Percentiles rank a stretch among this genome's conserved stretches.
Conservation (phyloP, 2,888 invertebrate species). For the Eugnorisma glareosa region DNA sequence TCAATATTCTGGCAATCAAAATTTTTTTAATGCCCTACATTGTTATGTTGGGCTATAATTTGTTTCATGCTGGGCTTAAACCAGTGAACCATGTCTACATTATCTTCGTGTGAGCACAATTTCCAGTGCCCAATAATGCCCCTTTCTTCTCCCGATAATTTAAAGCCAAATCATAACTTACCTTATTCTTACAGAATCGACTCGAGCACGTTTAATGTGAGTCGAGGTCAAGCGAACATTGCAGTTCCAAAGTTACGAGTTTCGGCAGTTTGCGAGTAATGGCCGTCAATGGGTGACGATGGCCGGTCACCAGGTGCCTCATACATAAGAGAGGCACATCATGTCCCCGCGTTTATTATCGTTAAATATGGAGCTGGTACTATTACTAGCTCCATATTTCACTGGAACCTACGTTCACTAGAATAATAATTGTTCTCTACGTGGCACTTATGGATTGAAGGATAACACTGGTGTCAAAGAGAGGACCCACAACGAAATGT, state of each 20-base stretch:
- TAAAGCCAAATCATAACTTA: not conserved
- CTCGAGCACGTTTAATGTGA: constrained; percentile 1
- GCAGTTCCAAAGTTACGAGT: constrained; percentile 30
- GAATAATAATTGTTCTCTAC: not conserved
- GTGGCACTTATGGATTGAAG: not conserved
- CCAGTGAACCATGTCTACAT: not conserved
- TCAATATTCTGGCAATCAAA: not conserved
- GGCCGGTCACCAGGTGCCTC: constrained; percentile 26
- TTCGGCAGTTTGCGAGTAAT: constrained; percentile 18
- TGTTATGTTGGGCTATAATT: not conserved
- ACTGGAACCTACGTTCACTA: not conserved
- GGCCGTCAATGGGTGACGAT: not conserved
- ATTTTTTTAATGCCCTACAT: not conserved
- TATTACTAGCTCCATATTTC: not conserved
- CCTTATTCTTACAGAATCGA: not conserved
- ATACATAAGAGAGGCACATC: constrained; percentile 34
- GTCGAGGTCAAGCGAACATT: constrained; percentile 20
- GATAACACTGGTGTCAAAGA: not conserved
- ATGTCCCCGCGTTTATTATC: not conserved
- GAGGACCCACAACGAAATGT: not conserved
- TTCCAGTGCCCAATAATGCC: not conserved
- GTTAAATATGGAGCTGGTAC: not conserved
- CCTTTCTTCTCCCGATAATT: not conserved
- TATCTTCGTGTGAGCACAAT: not conserved
- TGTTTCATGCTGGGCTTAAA: not conserved